Conservation (phyloP, 2,797 vertebrate genomes). For the Loriculus beryllinus region DNA sequence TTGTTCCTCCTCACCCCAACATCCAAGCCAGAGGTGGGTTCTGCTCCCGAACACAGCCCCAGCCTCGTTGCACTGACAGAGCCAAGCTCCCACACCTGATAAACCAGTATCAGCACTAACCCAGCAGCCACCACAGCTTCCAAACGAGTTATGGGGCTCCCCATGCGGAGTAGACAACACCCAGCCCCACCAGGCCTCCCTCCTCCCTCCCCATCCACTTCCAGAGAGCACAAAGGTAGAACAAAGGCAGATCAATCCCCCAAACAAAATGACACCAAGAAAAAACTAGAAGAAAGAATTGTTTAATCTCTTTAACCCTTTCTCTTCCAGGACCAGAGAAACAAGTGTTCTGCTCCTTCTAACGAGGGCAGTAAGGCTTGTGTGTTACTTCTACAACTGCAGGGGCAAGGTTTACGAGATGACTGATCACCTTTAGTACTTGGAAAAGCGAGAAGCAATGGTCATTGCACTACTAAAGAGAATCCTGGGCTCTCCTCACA, state of each 20-base stretch:
- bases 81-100: fast-evolving
- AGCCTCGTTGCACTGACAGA: fast-evolving
- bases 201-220: neutral
- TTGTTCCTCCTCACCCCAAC: neutral
- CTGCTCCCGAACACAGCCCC: neutral
- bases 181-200: neutral
- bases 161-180: neutral
- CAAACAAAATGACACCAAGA: conserved; percentile 59
- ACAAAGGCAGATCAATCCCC: neutral
- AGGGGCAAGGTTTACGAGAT: conserved; percentile 55
- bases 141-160: fast-evolving
- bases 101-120: neutral
- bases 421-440: conserved; percentile 45
- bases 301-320: conserved; percentile 78
- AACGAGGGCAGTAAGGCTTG: conserved; percentile 76
- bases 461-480: conserved; percentile 35
- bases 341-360: conserved; percentile 76
- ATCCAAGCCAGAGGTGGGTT: neutral
- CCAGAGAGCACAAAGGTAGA: neutral
- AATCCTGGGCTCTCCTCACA: conserved; percentile 31
- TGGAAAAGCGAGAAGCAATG: conserved; percentile 38
- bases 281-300: conserved; percentile 65
- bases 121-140: neutral
- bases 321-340: conserved; percentile 78
- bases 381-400: conserved; percentile 72